Percentiles rank a stretch among this genome's conserved stretches.
Conservation (phyloP, 2,797 vertebrate genomes). For the Etheostoma perlongum region DNA sequence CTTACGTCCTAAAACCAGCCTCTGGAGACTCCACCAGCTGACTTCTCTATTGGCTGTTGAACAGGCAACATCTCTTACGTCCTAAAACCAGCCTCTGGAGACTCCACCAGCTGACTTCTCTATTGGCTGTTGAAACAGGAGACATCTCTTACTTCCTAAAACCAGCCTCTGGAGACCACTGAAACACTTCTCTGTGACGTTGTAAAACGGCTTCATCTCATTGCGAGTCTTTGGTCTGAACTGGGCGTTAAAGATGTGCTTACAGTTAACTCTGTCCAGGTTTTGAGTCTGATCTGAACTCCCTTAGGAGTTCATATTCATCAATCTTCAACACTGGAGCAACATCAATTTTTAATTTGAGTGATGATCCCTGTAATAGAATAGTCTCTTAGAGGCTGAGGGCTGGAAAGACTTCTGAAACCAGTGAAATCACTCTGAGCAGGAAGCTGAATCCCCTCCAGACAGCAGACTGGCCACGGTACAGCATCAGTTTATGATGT, state of each 20-base stretch:
- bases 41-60: too few relatives aligned
- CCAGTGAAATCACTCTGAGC: constrained; percentile 28
- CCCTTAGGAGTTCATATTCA: constrained; percentile 10
- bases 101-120: too few relatives aligned
- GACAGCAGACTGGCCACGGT: constrained; percentile 11
- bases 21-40: too few relatives aligned
- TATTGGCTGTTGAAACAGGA: too few relatives aligned
- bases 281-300: constrained; percentile 10
- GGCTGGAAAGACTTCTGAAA: constrained; percentile 42
- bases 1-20: too few relatives aligned
- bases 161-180: too few relatives aligned
- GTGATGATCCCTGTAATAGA: constrained; percentile 43
- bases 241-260: neutral
- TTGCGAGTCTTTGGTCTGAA: too few relatives aligned
- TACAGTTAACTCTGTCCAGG: neutral
- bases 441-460: constrained; percentile 29
- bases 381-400: constrained; percentile 22
- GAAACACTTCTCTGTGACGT: too few relatives aligned
- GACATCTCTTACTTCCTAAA: too few relatives aligned
- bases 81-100: too few relatives aligned
- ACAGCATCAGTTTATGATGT: constrained; percentile 42
- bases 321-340: constrained; percentile 48
- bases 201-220: too few relatives aligned
- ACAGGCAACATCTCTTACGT: too few relatives aligned
- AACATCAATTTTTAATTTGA: constrained; percentile 60